These are phyloP conservation scores for Hycleus phaleratus DNA, from an alignment of 1,140 invertebrate genomes.

Conservation along the genomic window DNA sequence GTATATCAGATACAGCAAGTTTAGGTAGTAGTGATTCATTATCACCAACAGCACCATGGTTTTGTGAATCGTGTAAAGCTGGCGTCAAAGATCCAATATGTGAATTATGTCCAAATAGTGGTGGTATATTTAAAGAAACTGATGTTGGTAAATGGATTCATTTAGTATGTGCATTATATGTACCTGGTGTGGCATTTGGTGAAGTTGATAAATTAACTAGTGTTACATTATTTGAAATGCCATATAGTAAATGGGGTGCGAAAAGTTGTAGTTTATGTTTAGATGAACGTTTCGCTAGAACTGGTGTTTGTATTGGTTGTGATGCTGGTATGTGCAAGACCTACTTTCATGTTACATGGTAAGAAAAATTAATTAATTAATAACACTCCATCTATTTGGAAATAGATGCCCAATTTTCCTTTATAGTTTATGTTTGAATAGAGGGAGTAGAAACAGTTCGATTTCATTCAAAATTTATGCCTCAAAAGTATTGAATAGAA, in stretches of 20 bases:
- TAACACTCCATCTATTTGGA: too few relatives aligned
- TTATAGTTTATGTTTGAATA: too few relatives aligned
- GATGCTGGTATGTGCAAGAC: conserved; percentile 97
- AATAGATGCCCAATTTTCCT: too few relatives aligned
- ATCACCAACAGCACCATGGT: conserved; percentile 94
- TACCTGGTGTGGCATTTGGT: conserved; percentile 77
- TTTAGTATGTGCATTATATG: conserved; percentile 65
- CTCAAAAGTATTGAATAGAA: too few relatives aligned
- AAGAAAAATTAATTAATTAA: conserved; percentile 26
- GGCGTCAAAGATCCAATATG: conserved; percentile 78
- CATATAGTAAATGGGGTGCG: conserved; percentile 89
- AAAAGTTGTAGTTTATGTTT: conserved; percentile 81
- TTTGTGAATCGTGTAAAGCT: conserved; percentile 95
- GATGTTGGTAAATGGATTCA: conserved; percentile 97
- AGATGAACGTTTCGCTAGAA: conserved; percentile 75
- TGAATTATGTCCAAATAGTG: conserved; percentile 81
- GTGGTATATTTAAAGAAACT: conserved; percentile 94
- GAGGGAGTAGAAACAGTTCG: too few relatives aligned
- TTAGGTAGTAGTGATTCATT: conserved; percentile 84
- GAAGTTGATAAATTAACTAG: conserved; percentile 82
- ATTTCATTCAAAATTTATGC: too few relatives aligned
- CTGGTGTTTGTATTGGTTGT: conserved; percentile 92
- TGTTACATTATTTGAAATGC: conserved; percentile 92
- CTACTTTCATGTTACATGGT: conserved; percentile 97
- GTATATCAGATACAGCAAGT: conserved; percentile 87